Base-by-base conservation (phyloP, 2,888 invertebrate species). In the Furcula furcula region DNA sequence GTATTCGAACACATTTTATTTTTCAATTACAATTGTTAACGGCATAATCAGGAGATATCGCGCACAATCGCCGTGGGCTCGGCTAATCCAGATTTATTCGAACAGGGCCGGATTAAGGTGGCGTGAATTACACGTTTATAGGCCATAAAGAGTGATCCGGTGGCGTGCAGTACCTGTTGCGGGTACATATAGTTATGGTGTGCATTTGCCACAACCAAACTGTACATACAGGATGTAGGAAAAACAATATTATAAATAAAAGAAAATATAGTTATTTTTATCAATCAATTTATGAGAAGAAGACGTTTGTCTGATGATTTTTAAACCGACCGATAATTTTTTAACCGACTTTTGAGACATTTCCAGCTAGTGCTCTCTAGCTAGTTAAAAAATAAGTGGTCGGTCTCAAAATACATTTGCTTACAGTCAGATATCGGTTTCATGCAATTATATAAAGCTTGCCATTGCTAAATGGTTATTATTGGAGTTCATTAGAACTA, bases 51-150 rank as follows among this genome's bases (percentile, higher is more conserved):
- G 72, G 76, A 75, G 77, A 70, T 75, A 75, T 72, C 69, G 55
- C 61, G 67, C 67, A 84, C 85, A 85, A 81, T 82, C 78, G 81
- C 71, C 66, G 75, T 70, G 78, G 76, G 74, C 71, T 51, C 66
- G 65, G 76, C 74, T 88, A 88, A 88, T 85, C 88, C 85, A 85
- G 88, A 88, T 88, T 88, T 88, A 87, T 87, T 67, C 58, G 76
- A 69, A 71, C 83, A 79, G 82, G 70, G 61, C 70, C 77, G 86
- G 88, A 88, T 88, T 88, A 88, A 88, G 84, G 83, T 76, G 81
- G 86, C 85, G 85, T 85, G 86, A 88, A 87, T 87, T 87, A 87
- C 85, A 84, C 86, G 76, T 88, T 85, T 86, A 86, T 86, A 88
- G 85, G 81, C 86, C 84, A 82, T 88, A 86, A 87, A 88, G 85